Percentiles rank a stretch among this genome's conserved stretches.
phyloP scores from a whole-genome alignment of 2,888 invertebrate species.

The Heterodera filipjevi region DNA sequence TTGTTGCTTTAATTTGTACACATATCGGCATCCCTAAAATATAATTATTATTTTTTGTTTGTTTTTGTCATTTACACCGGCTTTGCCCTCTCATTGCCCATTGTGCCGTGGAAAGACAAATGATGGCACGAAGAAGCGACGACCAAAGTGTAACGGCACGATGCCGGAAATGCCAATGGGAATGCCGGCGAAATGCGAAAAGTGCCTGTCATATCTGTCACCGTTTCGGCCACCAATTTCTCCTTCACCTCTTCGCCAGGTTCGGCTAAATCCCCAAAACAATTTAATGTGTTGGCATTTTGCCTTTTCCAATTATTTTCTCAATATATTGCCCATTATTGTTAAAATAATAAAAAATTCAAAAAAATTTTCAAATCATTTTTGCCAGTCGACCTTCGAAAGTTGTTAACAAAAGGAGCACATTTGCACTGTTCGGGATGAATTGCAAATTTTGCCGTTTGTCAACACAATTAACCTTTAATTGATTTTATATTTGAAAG shows the following conservation, averaged over 20 bases:
- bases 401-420: background rate
- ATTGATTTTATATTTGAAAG: background rate
- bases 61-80: background rate
- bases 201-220: background rate
- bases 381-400: background rate
- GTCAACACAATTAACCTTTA: background rate
- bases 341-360: no score
- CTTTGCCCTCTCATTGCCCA: background rate
- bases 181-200: background rate
- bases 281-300: no score
- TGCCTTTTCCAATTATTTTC: no score
- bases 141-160: conserved; percentile 12
- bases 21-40: background rate
- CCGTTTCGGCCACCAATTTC: background rate
- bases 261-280: background rate
- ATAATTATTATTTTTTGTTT: background rate
- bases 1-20: background rate
- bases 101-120: background rate
- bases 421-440: background rate
- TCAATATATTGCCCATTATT: no score
- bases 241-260: background rate
- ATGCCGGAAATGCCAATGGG: background rate
- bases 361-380: background rate
- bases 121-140: background rate
- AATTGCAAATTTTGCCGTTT: background rate